Evolutionary conservation across 2,888 invertebrate species (phyloP).

Genomic region (Argyra leucocephala): DNA sequence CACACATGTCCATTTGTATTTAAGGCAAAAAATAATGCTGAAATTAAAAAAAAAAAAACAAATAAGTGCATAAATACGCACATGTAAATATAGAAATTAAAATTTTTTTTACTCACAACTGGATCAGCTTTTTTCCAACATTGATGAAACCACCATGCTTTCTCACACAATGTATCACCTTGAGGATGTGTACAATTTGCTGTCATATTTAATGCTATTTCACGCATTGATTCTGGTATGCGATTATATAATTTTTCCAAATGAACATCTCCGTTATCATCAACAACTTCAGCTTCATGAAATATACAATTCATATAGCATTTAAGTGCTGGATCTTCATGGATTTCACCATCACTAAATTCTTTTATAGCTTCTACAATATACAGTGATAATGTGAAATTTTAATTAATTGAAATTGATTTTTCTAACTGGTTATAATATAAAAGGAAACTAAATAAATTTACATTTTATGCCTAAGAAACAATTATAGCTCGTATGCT

Average conservation of each 20-base stretch:
- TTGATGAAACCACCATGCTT: conserved; percentile 42
- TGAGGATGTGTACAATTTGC: conserved; percentile 36
- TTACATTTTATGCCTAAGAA: no score
- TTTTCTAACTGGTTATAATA: no score
- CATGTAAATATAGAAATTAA: background rate
- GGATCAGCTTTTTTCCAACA: conserved; percentile 37
- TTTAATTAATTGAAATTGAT: no score
- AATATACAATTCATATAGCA: conserved; percentile 44
- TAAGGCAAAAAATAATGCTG: conserved; percentile 35
- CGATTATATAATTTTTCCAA: conserved; percentile 34
- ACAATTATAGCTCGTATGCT: no score
- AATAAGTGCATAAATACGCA: background rate
- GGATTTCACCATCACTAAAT: conserved; percentile 42
- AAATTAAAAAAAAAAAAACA: conserved; percentile 4
- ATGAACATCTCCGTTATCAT: conserved; percentile 41
- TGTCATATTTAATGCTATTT: conserved; percentile 34
- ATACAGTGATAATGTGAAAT: no score
- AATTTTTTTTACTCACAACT: conserved; percentile 25
- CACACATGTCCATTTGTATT: no score
- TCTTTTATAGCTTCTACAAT: conserved; percentile 38
- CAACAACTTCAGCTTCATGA: conserved; percentile 39
- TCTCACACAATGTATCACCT: conserved; percentile 38
- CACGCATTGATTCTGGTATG: conserved; percentile 34
- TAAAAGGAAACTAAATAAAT: no score
- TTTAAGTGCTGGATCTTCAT: conserved; percentile 40